A percentile compares a stretch with the other conserved stretches of the same genome.
phyloP scores from a whole-genome alignment of 2,113 vertebrate genomes.

The Sisor rabdophorus region DNA sequence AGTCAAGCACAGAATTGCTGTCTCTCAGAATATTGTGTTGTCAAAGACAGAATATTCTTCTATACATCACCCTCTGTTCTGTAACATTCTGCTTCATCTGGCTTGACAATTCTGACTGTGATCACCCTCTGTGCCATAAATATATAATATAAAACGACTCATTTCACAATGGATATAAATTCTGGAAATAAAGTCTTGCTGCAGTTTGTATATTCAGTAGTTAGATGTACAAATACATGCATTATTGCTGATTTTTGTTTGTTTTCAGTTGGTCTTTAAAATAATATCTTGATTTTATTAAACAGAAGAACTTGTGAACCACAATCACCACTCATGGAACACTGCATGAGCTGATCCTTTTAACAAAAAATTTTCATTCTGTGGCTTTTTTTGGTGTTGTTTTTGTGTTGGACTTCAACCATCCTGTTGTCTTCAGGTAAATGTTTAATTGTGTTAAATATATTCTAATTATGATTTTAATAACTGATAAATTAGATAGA shows the following conservation, averaged over 20 bases:
- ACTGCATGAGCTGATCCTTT: neutral
- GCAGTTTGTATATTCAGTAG: neutral
- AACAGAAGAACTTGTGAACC: neutral
- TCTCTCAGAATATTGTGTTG: neutral
- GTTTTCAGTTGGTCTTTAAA: neutral
- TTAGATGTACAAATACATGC: neutral
- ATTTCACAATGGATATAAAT: slow-evolving; percentile 30
- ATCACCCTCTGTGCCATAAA: slow-evolving; percentile 50
- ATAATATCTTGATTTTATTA: neutral
- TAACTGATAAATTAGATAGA: too few species aligned
- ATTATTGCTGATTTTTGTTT: neutral
- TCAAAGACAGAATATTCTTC: neutral
- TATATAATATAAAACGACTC: slow-evolving; percentile 57
- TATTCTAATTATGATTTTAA: too few species aligned
- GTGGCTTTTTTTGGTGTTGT: too few species aligned
- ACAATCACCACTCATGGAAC: neutral
- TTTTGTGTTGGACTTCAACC: too few species aligned
- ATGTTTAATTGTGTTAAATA: too few species aligned
- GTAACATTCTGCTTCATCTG: neutral
- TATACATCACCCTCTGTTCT: neutral
- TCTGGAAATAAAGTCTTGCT: slow-evolving; percentile 1
- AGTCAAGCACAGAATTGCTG: neutral
- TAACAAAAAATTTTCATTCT: too few species aligned
- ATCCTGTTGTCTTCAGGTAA: too few species aligned
- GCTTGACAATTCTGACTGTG: slow-evolving; percentile 14